These are phyloP conservation scores for Hylaea fasciaria DNA, from an alignment of 2,888 invertebrate species.

Conservation along the genomic window DNA sequence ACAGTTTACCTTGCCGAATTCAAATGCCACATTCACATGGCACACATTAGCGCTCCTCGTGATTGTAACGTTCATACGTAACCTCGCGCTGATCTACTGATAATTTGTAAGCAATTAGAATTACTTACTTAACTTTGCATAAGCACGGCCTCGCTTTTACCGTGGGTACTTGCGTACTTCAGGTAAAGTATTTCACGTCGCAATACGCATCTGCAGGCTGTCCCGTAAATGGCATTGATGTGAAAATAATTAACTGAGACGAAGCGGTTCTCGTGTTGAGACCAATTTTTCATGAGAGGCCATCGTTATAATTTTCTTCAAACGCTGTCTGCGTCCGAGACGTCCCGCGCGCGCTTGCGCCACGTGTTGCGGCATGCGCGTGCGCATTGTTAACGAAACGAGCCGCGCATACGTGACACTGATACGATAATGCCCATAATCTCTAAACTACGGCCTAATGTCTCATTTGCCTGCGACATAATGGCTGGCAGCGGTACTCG, in stretches of 20 bases:
- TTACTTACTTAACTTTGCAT: constrained; percentile 7
- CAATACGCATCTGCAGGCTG: neutral
- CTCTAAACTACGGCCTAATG: constrained; percentile 13
- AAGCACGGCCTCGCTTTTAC: constrained; percentile 21
- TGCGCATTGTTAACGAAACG: constrained; percentile 37
- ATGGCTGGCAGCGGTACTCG: neutral
- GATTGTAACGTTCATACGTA: constrained; percentile 1
- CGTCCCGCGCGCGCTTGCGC: constrained; percentile 24
- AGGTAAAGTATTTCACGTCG: neutral
- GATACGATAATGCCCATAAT: constrained; percentile 18
- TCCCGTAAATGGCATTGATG: constrained; percentile 9
- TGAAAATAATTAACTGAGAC: constrained; percentile 10
- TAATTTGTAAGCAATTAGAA: constrained; percentile 12
- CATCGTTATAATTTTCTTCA: constrained; percentile 16
- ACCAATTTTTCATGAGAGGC: constrained; percentile 15
- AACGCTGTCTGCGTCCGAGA: constrained; percentile 11
- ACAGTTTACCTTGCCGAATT: constrained; percentile 12
- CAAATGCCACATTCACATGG: constrained; percentile 15
- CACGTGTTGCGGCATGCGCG: constrained; percentile 28
- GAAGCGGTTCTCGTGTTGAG: neutral
- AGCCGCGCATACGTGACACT: constrained; percentile 25
- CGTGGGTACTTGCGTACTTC: constrained; percentile 3
- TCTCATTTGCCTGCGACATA: constrained; percentile 18
- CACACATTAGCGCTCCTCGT: constrained; percentile 5
- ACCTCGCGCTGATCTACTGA: constrained; percentile 14